phyloP scores from a whole-genome alignment of 2,888 invertebrate species.

The Willowsia nigromaculata region DNA sequence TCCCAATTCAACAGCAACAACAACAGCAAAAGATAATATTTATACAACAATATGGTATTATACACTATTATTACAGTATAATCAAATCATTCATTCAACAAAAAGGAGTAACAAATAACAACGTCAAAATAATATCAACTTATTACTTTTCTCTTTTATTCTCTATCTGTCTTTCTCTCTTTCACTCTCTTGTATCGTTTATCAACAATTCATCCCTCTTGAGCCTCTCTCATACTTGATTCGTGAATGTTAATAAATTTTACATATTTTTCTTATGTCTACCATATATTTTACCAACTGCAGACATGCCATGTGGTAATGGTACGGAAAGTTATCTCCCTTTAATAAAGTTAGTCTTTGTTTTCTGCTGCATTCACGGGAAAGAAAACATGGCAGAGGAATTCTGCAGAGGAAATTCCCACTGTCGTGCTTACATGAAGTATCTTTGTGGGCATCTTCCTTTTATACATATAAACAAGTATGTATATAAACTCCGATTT shows the following conservation, averaged over 20 bases:
- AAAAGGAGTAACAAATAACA: neutral
- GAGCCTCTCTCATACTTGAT: neutral
- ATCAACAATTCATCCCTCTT: neutral
- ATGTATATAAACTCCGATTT: neutral
- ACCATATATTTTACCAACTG: neutral
- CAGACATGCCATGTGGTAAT: neutral
- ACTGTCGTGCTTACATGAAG: neutral
- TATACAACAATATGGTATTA: neutral
- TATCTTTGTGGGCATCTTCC: neutral
- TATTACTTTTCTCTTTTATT: neutral
- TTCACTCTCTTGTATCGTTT: neutral
- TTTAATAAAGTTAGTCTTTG: neutral
- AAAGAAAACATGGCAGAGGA: neutral
- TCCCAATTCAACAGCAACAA: slow-evolving; percentile 3
- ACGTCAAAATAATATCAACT: neutral
- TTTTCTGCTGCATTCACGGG: neutral
- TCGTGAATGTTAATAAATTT: neutral
- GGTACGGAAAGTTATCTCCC: neutral
- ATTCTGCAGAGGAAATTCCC: neutral
- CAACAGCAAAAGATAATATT: neutral
- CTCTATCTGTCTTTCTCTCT: neutral
- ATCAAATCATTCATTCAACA: neutral
- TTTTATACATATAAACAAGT: too few relatives aligned
- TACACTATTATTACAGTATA: neutral
- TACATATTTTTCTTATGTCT: neutral